Base-by-base conservation (phyloP, 92 coral and sea anemone genomes). In the Ricordea florida region DNA sequence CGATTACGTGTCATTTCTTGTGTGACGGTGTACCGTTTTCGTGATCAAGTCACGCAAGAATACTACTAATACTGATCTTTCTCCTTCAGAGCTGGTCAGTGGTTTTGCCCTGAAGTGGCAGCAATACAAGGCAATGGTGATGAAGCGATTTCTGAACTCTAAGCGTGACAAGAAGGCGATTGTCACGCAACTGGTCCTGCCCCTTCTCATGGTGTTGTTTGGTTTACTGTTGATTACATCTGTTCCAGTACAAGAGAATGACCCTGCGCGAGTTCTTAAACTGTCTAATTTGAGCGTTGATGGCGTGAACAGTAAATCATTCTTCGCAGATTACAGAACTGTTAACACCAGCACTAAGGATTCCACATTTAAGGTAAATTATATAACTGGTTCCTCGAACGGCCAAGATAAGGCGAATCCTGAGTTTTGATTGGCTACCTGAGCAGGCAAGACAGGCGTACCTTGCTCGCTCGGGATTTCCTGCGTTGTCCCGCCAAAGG, bases 41-140 rank as follows among this genome's bases (percentile, higher is more conserved):
- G n/a, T n/a, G n/a, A n/a, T n/a, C n/a, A n/a, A n/a, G n/a, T n/a
- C n/a, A n/a, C n/a, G n/a, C n/a, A n/a, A n/a, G n/a, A n/a, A n/a
- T n/a, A n/a, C n/a, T 6, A 14, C 16, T 15, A 22, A 7, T 46
- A 27, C 20, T 50, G n/a, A 15, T 65, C 36, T 41, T 75, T 36
- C 14, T 17, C 36, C 72, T 23, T 25, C 63, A 94, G 98, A 63
- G 48, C 85, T 92, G 24, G 74, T 80, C 31, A 92, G 83, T 4
- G 98, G 98, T 4, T 9, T 84, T 6, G 40, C 68, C 0, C 70
- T 92, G 64, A 75, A 89, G 66, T 76, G 90, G 85, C 97, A 94
- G 43, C 98, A 94, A 52, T 94, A 85, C 93, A 92, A 92, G 50
- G 98, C 97, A 8, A 94, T 94, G 97, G 81, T 92, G 26, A 51